Evolutionary conservation across 2,888 invertebrate species (phyloP), one percentile per base, ranked within the genome.

Genomic region (Lepeophtheirus nordmannii): DNA sequence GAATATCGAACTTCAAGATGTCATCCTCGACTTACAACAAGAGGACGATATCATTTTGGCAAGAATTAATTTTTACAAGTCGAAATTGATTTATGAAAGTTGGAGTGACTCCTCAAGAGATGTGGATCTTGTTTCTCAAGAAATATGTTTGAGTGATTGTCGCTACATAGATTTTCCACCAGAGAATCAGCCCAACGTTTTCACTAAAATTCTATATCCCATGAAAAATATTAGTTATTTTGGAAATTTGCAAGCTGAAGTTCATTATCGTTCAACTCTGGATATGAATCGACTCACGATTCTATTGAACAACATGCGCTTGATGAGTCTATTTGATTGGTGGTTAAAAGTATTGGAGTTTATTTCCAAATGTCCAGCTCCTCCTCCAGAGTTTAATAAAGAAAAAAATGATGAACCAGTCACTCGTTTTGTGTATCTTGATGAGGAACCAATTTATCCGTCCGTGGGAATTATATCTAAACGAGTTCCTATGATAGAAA

Each of bases 301-400:
- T 69, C 79, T 94, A 59, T 79, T 96, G 65, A 93, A 94, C 78
- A 91, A 91, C 75, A 93, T 94, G 91, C 81, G 93, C 53, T 78
- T 96, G 67, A 90, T 94, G 82, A 88, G 89, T 1, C 85, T 94
- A 69, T 80, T 93, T 71, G 92, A 93, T 77, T 96, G 93, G 89
- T 86, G 93, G 83, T 85, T 90, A 75, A 82, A 85, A 10, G 83
- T 89, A 0, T 79, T 83, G 71, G 85, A 87, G 73, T 94, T 90
- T 76, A 79, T 94, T 64, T 79, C 83, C 70, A 75, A 77, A 12
- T 46, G 65, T 9, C 20, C 58, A 5, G 14, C 62, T 12, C 30
- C 62, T 12, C 22, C n/a, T 37, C 46, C 53, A 14, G 41, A 58
- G 8, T 38, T 22, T 12, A 60, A 17, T 17, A 22, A 17, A 30